These are phyloP conservation scores for Euthynnus affinis DNA, from an alignment of 2,797 vertebrate genomes.

Conservation along the genomic window DNA sequence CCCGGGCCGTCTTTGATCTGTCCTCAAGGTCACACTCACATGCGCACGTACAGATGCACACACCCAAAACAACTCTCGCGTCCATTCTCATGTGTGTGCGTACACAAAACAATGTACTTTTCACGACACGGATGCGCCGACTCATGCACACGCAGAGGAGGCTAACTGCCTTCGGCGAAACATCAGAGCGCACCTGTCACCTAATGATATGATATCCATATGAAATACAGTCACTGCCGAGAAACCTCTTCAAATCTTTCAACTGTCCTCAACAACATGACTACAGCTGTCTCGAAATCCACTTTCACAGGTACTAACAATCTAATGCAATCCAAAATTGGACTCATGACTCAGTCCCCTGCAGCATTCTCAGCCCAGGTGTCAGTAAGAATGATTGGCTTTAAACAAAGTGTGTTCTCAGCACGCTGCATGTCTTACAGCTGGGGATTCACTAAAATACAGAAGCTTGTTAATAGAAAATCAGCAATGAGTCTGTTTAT, in stretches of 20 bases:
- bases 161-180: slow-evolving; percentile 13
- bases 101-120: slow-evolving; percentile 17
- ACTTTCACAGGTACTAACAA: slow-evolving; percentile 26
- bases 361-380: slow-evolving; percentile 26
- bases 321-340: slow-evolving; percentile 32
- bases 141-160: not conserved
- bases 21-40: slow-evolving; percentile 63
- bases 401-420: slow-evolving; percentile 42
- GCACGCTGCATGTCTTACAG: slow-evolving; percentile 6
- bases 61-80: slow-evolving; percentile 10
- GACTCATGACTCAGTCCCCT: slow-evolving; percentile 20
- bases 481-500: slow-evolving; percentile 19
- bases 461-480: slow-evolving; percentile 60
- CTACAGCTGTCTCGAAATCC: slow-evolving; percentile 22
- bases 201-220: slow-evolving; percentile 2
- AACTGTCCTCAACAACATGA: slow-evolving; percentile 4
- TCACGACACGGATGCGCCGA: not conserved
- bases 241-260: slow-evolving; percentile 25
- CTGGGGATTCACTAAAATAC: slow-evolving; percentile 29
- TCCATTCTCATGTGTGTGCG: not conserved
- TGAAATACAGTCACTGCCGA: slow-evolving; percentile 29
- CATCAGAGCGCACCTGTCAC: slow-evolving; percentile 41
- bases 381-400: slow-evolving; percentile 58
- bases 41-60: slow-evolving; percentile 19
- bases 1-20: slow-evolving; percentile 75